A percentile compares a stretch with the other conserved stretches of the same genome.
phyloP scores from a whole-genome alignment of 2,888 invertebrate species.

The Drosophila mimetica region DNA sequence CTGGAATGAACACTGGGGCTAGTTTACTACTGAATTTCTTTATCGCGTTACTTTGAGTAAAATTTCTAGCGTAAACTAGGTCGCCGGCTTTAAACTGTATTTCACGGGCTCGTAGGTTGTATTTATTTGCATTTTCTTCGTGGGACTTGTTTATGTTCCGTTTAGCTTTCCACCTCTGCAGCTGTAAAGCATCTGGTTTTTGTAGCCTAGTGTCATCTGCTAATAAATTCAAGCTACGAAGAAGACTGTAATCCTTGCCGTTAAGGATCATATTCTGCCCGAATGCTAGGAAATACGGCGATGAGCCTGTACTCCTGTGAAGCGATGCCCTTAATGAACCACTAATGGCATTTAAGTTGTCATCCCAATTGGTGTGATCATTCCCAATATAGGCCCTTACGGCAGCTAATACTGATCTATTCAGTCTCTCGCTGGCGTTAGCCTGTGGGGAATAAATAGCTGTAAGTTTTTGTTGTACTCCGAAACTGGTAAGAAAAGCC shows the following conservation, averaged over 20 bases:
- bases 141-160: not conserved
- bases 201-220: not conserved
- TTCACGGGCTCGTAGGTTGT: not conserved
- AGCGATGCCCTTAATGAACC: no score
- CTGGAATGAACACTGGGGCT: not conserved
- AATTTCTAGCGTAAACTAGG: not conserved
- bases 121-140: no score
- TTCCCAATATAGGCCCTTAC: no score
- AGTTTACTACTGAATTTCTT: not conserved
- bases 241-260: slow-evolving; percentile 1
- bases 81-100: not conserved
- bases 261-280: not conserved
- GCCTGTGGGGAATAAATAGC: not conserved
- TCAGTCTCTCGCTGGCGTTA: not conserved
- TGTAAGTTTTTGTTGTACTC: not conserved
- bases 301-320: no score
- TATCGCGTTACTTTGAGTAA: not conserved
- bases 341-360: no score
- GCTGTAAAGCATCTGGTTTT: not conserved
- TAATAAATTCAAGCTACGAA: not conserved
- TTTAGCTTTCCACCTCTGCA: slow-evolving; percentile 2
- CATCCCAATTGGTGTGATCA: no score
- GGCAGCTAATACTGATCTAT: no score
- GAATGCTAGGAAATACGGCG: no score
- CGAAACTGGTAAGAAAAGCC: no score